phyloP scores from a whole-genome alignment of 2,797 vertebrate genomes.

The Peromyscus attwateri region DNA sequence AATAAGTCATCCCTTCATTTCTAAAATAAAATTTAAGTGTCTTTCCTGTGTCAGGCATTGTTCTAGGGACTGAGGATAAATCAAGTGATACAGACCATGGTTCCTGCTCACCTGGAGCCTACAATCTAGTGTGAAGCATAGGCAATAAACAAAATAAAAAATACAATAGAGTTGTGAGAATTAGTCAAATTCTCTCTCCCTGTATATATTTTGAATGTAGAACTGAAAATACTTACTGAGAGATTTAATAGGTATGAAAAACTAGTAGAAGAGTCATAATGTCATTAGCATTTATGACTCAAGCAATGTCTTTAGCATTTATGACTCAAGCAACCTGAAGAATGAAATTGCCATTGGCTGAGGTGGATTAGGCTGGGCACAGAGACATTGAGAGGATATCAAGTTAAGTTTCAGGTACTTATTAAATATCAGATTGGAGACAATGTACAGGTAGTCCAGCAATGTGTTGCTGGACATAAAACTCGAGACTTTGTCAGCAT shows the following conservation, averaged over 20 bases:
- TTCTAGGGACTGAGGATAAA: background rate
- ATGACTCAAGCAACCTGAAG: background rate
- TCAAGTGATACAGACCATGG: background rate
- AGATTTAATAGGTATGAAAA: background rate
- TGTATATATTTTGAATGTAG: background rate
- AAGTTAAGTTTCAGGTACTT: constrained; percentile 10
- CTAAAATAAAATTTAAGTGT: background rate
- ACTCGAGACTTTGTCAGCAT: background rate
- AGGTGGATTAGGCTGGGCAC: background rate
- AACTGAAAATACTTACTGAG: background rate
- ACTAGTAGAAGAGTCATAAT: background rate
- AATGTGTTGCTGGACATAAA: background rate
- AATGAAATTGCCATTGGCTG: background rate
- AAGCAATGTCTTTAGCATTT: background rate
- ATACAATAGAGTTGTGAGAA: background rate
- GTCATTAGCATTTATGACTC: background rate
- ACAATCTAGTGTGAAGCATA: background rate
- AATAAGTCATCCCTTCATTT: background rate
- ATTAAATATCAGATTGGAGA: background rate
- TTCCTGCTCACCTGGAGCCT: background rate
- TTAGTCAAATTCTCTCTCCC: background rate
- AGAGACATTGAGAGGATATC: background rate
- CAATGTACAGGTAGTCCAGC: background rate
- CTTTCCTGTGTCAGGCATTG: background rate
- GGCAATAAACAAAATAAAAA: background rate